These are phyloP conservation scores for Psittacula derbiana DNA, from an alignment of 2,797 vertebrate genomes.

Conservation along the genomic window DNA sequence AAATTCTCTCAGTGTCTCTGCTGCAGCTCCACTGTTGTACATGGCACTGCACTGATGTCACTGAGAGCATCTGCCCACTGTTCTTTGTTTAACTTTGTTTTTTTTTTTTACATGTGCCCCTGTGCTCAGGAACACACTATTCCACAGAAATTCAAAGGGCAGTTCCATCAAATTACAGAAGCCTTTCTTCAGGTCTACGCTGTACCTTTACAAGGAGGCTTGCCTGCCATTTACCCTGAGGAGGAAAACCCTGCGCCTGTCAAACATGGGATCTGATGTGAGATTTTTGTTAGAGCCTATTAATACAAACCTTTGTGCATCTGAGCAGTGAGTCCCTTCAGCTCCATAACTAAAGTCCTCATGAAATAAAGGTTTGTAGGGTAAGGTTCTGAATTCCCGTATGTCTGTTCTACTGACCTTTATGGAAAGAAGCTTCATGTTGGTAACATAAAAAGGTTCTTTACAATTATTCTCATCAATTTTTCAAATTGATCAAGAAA, in stretches of 20 bases:
- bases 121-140: neutral
- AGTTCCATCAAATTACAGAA: constrained; percentile 33
- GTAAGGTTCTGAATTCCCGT: constrained; percentile 7
- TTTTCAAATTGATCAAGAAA: constrained; percentile 64
- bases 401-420: constrained; percentile 5
- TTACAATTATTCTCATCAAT: constrained; percentile 36
- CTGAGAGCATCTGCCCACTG: neutral
- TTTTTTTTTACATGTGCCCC: neutral
- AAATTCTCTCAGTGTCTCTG: neutral
- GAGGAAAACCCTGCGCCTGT: neutral
- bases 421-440: constrained; percentile 34
- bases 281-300: neutral
- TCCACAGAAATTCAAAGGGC: constrained; percentile 37
- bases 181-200: constrained; percentile 29
- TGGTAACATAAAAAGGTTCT: constrained; percentile 31
- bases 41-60: neutral
- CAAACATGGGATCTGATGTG: neutral
- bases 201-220: constrained; percentile 20
- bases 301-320: neutral
- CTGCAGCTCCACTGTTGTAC: neutral
- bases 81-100: neutral
- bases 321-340: neutral
- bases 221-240: constrained; percentile 9
- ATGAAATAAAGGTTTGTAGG: constrained; percentile 25
- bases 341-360: neutral